phyloP scores from a whole-genome alignment of 2,888 invertebrate genomes.

The Eumerus sabulonum region DNA sequence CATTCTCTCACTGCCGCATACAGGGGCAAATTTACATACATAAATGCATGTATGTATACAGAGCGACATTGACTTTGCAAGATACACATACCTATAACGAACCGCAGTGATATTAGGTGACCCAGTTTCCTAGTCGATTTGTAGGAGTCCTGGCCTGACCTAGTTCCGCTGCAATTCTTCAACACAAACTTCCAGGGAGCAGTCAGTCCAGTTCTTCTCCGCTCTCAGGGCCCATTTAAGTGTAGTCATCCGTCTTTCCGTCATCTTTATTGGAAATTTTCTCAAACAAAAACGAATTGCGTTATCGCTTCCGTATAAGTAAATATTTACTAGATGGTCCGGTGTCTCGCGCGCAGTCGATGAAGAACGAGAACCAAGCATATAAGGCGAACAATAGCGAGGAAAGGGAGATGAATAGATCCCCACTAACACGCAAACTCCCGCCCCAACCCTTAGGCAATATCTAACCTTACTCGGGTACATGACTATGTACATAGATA shows the following conservation, averaged over 20 bases:
- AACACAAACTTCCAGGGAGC: no score
- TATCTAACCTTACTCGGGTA: background rate
- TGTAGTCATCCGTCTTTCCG: no score
- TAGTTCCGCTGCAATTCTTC: no score
- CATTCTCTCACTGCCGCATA: no score
- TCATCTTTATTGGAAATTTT: background rate
- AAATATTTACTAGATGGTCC: conserved; percentile 4
- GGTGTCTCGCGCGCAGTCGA: no score
- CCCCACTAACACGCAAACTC: conserved; percentile 3
- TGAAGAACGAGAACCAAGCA: background rate
- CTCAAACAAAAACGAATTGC: conserved; percentile 47
- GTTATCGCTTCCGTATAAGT: conserved; percentile 39
- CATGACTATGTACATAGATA: background rate
- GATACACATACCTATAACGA: background rate
- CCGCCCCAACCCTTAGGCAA: background rate
- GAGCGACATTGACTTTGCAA: conserved; percentile 10
- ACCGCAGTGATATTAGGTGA: background rate
- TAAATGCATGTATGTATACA: no score
- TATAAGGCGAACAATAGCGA: background rate
- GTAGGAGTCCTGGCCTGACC: background rate
- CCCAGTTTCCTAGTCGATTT: background rate
- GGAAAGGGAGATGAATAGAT: background rate
- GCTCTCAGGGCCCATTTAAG: no score
- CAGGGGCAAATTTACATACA: no score
- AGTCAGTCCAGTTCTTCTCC: no score